phyloP scores from a whole-genome alignment of 2,113 vertebrate species.

The Rhipidura dahli region DNA sequence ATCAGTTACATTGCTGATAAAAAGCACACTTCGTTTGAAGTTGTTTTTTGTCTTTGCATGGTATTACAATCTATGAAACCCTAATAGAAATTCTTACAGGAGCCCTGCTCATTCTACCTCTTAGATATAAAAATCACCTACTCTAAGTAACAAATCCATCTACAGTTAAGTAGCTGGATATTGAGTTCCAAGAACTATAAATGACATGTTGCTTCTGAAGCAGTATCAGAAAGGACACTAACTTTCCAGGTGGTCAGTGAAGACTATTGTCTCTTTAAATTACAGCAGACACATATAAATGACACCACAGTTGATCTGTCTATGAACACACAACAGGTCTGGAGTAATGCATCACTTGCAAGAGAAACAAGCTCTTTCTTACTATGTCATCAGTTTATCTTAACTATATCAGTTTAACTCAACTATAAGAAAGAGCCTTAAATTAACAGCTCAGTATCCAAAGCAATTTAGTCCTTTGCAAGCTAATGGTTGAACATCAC shows the following conservation, averaged over 20 bases:
- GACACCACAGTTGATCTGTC: background rate
- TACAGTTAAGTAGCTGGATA: background rate
- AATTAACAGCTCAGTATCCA: background rate
- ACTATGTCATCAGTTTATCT: background rate
- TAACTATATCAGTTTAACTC: background rate
- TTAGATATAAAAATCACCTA: background rate
- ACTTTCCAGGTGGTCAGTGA: background rate
- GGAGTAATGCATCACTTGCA: background rate
- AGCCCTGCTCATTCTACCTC: background rate
- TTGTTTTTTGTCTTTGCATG: background rate
- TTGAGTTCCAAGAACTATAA: background rate
- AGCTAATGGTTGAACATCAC: background rate
- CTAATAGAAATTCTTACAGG: background rate
- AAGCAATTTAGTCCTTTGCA: background rate
- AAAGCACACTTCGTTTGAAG: background rate
- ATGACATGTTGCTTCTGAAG: background rate
- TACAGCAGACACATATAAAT: background rate
- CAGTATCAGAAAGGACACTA: background rate
- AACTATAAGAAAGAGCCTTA: background rate
- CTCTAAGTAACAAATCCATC: background rate
- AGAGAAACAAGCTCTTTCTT: background rate
- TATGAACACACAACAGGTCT: background rate
- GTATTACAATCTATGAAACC: background rate
- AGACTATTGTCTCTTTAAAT: background rate
- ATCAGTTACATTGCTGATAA: background rate